phyloP scores from a whole-genome alignment of 2,888 invertebrate species.

The Meliscaeva auricollis region DNA sequence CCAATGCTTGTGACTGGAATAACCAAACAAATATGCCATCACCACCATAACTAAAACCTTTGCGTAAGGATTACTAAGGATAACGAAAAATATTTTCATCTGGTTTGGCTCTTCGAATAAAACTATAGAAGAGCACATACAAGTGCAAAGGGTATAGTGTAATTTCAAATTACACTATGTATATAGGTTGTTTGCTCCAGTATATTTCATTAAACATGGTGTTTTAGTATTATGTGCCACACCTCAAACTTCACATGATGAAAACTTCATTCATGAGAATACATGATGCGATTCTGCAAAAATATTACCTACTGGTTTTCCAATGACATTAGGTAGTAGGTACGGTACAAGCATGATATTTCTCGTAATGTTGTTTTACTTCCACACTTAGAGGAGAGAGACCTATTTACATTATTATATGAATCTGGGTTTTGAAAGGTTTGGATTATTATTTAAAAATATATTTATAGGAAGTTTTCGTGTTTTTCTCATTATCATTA shows the following conservation, averaged over 20 bases:
- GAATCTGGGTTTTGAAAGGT: no score
- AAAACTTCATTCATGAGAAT: background rate
- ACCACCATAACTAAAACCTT: constrained; percentile 17
- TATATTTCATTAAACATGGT: constrained; percentile 11
- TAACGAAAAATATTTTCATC: constrained; percentile 57
- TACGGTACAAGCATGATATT: background rate
- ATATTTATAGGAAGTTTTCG: no score
- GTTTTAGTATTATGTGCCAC: background rate
- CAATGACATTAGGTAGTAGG: background rate
- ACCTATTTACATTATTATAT: no score
- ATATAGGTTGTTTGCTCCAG: no score
- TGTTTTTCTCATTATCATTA: no score
- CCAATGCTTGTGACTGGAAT: background rate
- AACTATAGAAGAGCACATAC: no score
- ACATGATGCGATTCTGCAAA: background rate
- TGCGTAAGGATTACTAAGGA: constrained; percentile 17
- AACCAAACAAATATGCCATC: constrained; percentile 9
- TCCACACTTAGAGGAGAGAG: no score
- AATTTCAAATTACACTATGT: no score
- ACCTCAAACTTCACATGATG: background rate
- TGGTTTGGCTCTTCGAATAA: background rate
- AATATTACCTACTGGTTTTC: background rate
- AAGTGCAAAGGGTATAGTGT: no score
- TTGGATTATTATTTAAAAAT: no score
- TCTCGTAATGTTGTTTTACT: no score